Percentiles rank a stretch among this genome's conserved stretches.
Conservation (phyloP, 2,888 invertebrate species). For the Caenorhabditis sulstoni region DNA sequence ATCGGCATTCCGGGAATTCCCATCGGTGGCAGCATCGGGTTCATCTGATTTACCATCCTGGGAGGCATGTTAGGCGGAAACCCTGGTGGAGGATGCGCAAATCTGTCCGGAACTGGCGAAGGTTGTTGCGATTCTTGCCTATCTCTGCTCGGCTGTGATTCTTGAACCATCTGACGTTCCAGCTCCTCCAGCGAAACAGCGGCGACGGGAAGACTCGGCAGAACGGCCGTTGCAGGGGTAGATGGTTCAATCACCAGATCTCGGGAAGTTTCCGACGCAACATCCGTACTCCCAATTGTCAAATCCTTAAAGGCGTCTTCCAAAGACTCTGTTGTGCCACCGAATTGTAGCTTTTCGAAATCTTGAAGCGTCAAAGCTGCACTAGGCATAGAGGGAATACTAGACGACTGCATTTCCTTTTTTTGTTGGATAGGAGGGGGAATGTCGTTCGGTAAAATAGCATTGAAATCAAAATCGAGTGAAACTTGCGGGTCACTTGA, state of each 20-base stretch:
- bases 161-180: slow-evolving; percentile 43
- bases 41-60: slow-evolving; percentile 5
- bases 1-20: slow-evolving; percentile 33
- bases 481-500: slow-evolving; percentile 7
- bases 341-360: slow-evolving; percentile 33
- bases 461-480: slow-evolving; percentile 10
- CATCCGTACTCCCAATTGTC: slow-evolving; percentile 4
- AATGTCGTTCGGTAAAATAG: not conserved
- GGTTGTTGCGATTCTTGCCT: not conserved
- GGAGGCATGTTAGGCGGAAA: slow-evolving; percentile 33
- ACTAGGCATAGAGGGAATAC: slow-evolving; percentile 58
- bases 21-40: slow-evolving; percentile 5
- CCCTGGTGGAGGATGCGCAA: slow-evolving; percentile 50
- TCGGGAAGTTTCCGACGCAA: not conserved
- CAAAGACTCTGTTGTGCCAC: not conserved
- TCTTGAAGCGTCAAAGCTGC: slow-evolving; percentile 58
- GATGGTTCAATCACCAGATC: not conserved
- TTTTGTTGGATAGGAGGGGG: not conserved
- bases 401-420: not conserved
- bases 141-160: slow-evolving; percentile 3
- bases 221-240: too few species aligned
- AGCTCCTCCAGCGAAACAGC: slow-evolving; percentile 55
- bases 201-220: slow-evolving; percentile 26
- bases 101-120: slow-evolving; percentile 4
- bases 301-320: slow-evolving; percentile 1